Base-by-base conservation (phyloP, 2,797 vertebrate genomes). In the Rhinatrema bivittatum region DNA sequence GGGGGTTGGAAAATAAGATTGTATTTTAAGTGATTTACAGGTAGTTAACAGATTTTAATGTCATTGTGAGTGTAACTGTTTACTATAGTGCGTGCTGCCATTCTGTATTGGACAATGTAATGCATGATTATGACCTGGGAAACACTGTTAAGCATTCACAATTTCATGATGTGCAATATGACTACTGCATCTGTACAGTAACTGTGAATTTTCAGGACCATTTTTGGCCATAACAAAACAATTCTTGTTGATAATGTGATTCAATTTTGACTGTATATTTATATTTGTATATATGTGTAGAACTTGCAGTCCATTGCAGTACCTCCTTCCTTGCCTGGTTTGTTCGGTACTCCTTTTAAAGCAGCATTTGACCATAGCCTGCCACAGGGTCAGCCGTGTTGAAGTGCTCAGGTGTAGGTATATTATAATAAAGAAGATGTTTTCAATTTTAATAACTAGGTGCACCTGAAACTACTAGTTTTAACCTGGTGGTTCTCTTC, bases 141-240 rank as follows among this genome's bases (percentile, higher is more conserved):
- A 23, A 74, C 80, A 83, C 76, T 72, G 56, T 82, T 79, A 84
- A 70, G 79, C 62, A 6, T 72, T 78, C 66, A 62, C 78, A 72
- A 72, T 65, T 85, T 72, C 81, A 83, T 83, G 76, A 87, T 73
- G 86, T 89, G 83, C 79, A 87, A 85, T 91, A 91, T 85, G 78
- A 71, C 76, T 75, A 71, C 62, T 92, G 86, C 88, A 89, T 81
- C 71, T 74, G 78, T 79, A 73, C 74, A 74, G 63, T 66, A 81
- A 84, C 82, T 81, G 78, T 85, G 82, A 88, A 84, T 76, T 90
- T 86, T 73, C 63, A 38, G 73, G 58, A 53, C 55, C 65, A 56
- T 64, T 60, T 65, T 50, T 79, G 72, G 72, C 89, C 79, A 72
- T 91, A 90, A 91, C 79, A 80, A 84, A n/a, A 84, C 82, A 87